phyloP scores from a whole-genome alignment of 2,113 vertebrate species.

The Pelmatolapia mariae region DNA sequence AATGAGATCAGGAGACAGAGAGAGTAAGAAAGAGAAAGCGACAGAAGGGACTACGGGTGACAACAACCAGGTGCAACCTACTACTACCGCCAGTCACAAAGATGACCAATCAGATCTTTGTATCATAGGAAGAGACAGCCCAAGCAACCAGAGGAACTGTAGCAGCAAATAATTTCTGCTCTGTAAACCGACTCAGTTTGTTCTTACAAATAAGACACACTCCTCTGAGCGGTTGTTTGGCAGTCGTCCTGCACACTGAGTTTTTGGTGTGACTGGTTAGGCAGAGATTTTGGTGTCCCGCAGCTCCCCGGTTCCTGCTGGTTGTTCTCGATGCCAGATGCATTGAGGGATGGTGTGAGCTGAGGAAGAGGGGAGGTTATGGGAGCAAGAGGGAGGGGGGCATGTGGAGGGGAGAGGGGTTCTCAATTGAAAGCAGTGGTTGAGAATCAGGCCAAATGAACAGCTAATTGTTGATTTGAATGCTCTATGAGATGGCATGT shows the following conservation, averaged over 20 bases:
- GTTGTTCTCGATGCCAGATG: conserved; percentile 89
- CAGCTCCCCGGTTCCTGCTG: conserved; percentile 92
- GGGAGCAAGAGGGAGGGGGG: conserved; percentile 51
- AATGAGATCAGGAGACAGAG: conserved; percentile 12
- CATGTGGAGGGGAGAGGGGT: conserved; percentile 15
- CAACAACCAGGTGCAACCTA: conserved; percentile 95
- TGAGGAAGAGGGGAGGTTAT: conserved; percentile 59
- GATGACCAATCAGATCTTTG: conserved; percentile 35
- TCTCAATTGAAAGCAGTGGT: conserved; percentile 82
- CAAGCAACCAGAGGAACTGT: conserved; percentile 13
- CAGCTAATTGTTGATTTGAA: conserved; percentile 80
- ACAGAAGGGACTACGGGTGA: conserved; percentile 64
- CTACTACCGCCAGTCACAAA: conserved; percentile 59
- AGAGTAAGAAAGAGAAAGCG: conserved; percentile 21
- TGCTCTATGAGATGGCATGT: conserved; percentile 78
- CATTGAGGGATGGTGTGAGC: conserved; percentile 75
- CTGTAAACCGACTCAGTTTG: neutral
- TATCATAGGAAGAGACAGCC: neutral
- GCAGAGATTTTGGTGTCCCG: conserved; percentile 59
- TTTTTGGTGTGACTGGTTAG: conserved; percentile 40
- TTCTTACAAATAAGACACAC: neutral
- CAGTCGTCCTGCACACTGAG: neutral
- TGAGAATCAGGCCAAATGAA: conserved; percentile 87
- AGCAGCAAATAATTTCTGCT: neutral
- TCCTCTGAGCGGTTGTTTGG: conserved; percentile 16